Percentiles rank a stretch among this genome's conserved stretches.
phyloP scores from a whole-genome alignment of 2,797 vertebrate genomes.

The Eulemur coronatus region DNA sequence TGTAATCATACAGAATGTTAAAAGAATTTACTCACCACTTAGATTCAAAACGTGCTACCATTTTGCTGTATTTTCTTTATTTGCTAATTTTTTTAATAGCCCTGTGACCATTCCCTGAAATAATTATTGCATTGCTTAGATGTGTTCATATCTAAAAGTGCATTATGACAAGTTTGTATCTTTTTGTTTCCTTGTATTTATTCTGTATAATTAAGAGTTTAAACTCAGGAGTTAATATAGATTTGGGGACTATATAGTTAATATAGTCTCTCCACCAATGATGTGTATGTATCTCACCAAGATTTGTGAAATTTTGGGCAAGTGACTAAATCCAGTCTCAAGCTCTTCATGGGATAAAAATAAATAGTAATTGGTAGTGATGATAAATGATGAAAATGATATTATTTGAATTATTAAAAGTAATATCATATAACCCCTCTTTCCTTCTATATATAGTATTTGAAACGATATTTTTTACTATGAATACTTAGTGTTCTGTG shows the following conservation, averaged over 20 bases:
- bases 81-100: neutral
- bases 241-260: neutral
- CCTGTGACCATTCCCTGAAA: neutral
- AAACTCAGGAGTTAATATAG: neutral
- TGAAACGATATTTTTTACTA: neutral
- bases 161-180: neutral
- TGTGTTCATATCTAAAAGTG: neutral
- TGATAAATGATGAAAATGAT: neutral
- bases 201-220: neutral
- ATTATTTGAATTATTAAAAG: neutral
- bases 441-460: neutral
- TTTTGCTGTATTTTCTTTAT: neutral
- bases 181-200: neutral
- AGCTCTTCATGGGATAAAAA: neutral
- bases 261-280: neutral
- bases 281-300: neutral
- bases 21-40: neutral
- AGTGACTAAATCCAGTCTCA: neutral
- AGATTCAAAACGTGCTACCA: neutral
- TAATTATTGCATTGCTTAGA: neutral
- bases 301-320: neutral
- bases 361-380: neutral
- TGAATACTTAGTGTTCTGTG: neutral
- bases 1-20: neutral
- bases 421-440: neutral